A percentile compares a stretch with the other conserved stretches of the same genome.
Evolutionary conservation across 1,140 invertebrate species (phyloP).

Genomic region (Globodera rostochiensis): DNA sequence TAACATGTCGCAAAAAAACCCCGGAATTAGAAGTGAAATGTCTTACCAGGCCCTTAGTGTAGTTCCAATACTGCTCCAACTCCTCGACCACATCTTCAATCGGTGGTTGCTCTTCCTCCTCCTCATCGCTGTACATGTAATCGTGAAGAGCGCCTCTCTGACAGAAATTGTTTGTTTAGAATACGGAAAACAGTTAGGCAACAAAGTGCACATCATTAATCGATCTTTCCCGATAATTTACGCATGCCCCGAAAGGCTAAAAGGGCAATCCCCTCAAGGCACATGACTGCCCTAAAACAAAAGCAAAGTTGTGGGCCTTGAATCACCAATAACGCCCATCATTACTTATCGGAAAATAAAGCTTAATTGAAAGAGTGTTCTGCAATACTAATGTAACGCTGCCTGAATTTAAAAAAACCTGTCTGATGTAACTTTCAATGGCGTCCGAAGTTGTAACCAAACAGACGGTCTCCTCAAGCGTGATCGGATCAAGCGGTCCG

Average conservation of each 20-base stretch:
- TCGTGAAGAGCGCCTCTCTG: slow-evolving; percentile 7
- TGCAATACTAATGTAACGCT: too few relatives aligned
- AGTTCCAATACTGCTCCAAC: slow-evolving; percentile 82
- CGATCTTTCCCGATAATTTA: too few relatives aligned
- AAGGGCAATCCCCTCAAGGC: too few relatives aligned
- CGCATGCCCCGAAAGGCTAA: too few relatives aligned
- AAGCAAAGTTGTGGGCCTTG: too few relatives aligned
- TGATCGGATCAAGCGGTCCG: slow-evolving; percentile 89
- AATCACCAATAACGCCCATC: too few relatives aligned
- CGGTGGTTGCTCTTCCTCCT: slow-evolving; percentile 74
- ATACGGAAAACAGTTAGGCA: too few relatives aligned
- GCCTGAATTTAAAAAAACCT: slow-evolving; percentile 1
- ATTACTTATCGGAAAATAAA: too few relatives aligned
- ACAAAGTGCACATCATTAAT: too few relatives aligned
- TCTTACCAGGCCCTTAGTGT: slow-evolving; percentile 68
- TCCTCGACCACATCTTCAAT: slow-evolving; percentile 92
- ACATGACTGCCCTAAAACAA: too few relatives aligned
- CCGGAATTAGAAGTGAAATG: slow-evolving; percentile 73
- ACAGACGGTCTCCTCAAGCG: slow-evolving; percentile 68
- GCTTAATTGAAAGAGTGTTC: too few relatives aligned
- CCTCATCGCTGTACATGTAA: slow-evolving; percentile 38
- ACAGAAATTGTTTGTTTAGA: neutral
- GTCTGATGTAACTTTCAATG: slow-evolving; percentile 33
- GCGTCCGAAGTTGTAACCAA: slow-evolving; percentile 6
- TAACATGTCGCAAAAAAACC: slow-evolving; percentile 59